Percentiles rank a stretch among this genome's conserved stretches.
phyloP scores from a whole-genome alignment of 2,797 vertebrate genomes.

The Champsocephalus esox region DNA sequence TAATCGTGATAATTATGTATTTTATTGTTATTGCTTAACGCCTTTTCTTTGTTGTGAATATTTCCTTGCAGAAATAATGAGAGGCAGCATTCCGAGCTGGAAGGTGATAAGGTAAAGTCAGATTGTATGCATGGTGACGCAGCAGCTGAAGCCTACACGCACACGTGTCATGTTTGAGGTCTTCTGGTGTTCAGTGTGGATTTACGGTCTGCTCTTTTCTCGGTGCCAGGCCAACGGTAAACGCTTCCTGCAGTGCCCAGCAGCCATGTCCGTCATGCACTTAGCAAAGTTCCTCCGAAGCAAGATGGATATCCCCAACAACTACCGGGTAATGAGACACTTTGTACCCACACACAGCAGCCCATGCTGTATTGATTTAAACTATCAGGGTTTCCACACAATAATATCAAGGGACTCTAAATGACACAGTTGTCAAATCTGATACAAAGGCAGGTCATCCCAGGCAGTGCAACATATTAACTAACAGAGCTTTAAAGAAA shows the following conservation, averaged over 20 bases:
- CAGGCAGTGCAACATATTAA: no score
- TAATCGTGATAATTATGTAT: no score
- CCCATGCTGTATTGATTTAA: not conserved
- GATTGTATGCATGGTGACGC: not conserved
- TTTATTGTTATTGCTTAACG: not conserved
- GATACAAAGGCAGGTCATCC: not conserved
- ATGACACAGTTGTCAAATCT: not conserved
- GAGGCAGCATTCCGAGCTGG: conserved; percentile 71
- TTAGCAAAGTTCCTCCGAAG: conserved; percentile 98
- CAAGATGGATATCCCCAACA: conserved; percentile 99
- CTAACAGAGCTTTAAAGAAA: not conserved
- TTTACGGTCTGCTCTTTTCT: conserved; percentile 19
- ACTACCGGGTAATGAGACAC: conserved; percentile 90
- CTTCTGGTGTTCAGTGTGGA: conserved; percentile 20
- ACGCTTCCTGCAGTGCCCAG: conserved; percentile 97
- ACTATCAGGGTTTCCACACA: not conserved
- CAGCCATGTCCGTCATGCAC: conserved; percentile 99
- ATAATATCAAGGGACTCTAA: not conserved
- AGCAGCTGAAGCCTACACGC: not conserved
- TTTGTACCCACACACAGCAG: not conserved
- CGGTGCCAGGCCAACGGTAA: conserved; percentile 92
- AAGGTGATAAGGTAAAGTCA: conserved; percentile 79
- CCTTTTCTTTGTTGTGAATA: not conserved
- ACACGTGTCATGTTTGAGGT: conserved; percentile 1
- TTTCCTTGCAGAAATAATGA: conserved; percentile 71